Conservation (phyloP, 1,140 invertebrate genomes). For the Lysiphlebus fabarum region DNA sequence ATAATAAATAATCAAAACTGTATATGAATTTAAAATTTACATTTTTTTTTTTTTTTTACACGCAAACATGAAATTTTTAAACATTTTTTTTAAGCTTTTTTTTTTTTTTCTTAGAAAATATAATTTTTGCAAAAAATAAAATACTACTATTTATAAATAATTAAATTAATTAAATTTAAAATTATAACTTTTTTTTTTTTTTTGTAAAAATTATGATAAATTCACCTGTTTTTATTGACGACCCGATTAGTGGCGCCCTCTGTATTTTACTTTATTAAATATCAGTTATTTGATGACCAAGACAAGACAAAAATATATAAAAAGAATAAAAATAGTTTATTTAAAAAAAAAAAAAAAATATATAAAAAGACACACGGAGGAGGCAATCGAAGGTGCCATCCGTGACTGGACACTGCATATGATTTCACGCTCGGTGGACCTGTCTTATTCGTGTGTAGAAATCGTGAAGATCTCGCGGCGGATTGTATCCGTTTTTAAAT, state of each 20-base stretch:
- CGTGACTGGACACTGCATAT: slow-evolving; percentile 57
- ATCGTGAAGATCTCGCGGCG: slow-evolving; percentile 56
- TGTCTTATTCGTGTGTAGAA: slow-evolving; percentile 57
- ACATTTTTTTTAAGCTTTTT: no score
- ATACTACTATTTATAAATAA: no score
- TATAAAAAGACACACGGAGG: slow-evolving; percentile 20
- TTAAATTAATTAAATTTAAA: no score
- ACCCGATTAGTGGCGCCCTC: slow-evolving; percentile 8
- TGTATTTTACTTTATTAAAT: background rate
- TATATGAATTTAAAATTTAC: no score
- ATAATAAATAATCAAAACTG: no score
- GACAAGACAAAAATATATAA: slow-evolving; percentile 17
- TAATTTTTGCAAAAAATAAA: no score
- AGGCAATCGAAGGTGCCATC: slow-evolving; percentile 50
- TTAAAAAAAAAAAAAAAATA: slow-evolving; percentile 19
- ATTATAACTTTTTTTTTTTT: no score
- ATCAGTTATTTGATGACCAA: slow-evolving; percentile 3
- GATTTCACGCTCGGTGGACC: slow-evolving; percentile 51
- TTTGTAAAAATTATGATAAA: no score
- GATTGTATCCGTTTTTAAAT: slow-evolving; percentile 55
- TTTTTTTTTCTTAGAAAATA: no score
- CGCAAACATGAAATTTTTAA: no score
- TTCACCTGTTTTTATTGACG: no score
- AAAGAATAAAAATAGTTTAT: background rate
- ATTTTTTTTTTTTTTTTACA: no score